Evolutionary conservation across 1,140 invertebrate genomes (phyloP).

Genomic region (Scaptomyza pallida): DNA sequence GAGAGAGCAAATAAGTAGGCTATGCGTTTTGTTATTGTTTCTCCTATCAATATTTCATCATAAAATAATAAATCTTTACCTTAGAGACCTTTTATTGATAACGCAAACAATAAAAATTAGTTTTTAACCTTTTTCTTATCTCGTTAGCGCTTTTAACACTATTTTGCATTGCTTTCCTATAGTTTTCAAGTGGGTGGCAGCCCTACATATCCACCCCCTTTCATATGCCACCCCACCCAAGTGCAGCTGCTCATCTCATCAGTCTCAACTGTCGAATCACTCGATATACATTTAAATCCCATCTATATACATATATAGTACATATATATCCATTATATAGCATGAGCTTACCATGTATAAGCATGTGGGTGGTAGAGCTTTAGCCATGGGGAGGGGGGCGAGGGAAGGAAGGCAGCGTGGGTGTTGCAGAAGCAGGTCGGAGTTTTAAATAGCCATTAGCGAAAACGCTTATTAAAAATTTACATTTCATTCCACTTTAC

Average conservation of each 20-base stretch:
- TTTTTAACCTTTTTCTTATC: too few relatives aligned
- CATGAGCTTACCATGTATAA: constrained; percentile 34
- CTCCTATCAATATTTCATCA: too few relatives aligned
- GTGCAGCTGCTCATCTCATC: constrained; percentile 24
- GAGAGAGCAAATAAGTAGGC: too few relatives aligned
- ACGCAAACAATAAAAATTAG: too few relatives aligned
- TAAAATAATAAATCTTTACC: too few relatives aligned
- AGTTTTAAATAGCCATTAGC: constrained; percentile 84
- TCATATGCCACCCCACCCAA: too few relatives aligned
- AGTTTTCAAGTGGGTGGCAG: constrained; percentile 38
- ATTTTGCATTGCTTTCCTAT: constrained; percentile 73
- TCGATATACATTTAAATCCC: constrained; percentile 55
- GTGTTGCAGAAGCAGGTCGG: constrained; percentile 50
- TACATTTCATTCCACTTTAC: constrained; percentile 83
- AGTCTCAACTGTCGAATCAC: constrained; percentile 54
- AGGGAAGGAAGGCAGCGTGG: too few relatives aligned
- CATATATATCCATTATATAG: background rate
- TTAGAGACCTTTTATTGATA: too few relatives aligned
- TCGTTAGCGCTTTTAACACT: constrained; percentile 36
- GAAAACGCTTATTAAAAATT: constrained; percentile 84
- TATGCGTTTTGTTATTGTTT: too few relatives aligned
- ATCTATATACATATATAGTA: constrained; percentile 15
- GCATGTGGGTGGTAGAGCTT: constrained; percentile 10
- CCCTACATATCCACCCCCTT: background rate
- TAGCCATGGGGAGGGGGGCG: background rate